Percentiles rank a stretch among this genome's conserved stretches.
phyloP scores from a whole-genome alignment of 2,888 invertebrate genomes.

The Pocota personata region DNA sequence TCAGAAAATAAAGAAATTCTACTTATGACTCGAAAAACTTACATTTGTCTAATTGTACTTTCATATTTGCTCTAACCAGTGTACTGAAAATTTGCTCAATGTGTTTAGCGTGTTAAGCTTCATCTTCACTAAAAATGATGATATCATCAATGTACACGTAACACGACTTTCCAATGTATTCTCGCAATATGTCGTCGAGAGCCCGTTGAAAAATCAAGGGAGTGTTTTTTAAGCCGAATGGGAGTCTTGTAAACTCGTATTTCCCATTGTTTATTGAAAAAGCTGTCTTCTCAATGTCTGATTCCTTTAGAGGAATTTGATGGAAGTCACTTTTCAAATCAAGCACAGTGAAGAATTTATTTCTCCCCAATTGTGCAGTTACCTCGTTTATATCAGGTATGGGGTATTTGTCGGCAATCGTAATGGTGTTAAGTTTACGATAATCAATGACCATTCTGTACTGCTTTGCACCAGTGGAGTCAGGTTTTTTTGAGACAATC shows the following conservation, averaged over 20 bases:
- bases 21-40: slow-evolving; percentile 16
- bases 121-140: slow-evolving; percentile 45
- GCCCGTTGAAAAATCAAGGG: slow-evolving; percentile 50
- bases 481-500: slow-evolving; percentile 38
- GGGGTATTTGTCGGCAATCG: slow-evolving; percentile 43
- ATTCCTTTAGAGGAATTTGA: slow-evolving; percentile 47
- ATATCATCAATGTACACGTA: slow-evolving; percentile 58
- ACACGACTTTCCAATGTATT: slow-evolving; percentile 36
- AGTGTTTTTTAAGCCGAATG: slow-evolving; percentile 49
- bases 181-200: slow-evolving; percentile 41
- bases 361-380: slow-evolving; percentile 1
- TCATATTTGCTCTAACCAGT: slow-evolving; percentile 9
- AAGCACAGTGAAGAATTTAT: slow-evolving; percentile 1
- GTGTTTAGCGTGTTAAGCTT: slow-evolving; percentile 44
- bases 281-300: slow-evolving; percentile 33
- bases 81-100: slow-evolving; percentile 45
- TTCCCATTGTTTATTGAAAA: slow-evolving; percentile 52
- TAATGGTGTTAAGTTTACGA: slow-evolving; percentile 46
- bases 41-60: slow-evolving; percentile 50
- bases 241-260: slow-evolving; percentile 40
- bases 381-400: slow-evolving; percentile 48
- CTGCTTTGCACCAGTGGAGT: slow-evolving; percentile 42
- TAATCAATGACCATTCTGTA: slow-evolving; percentile 52
- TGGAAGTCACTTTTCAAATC: slow-evolving; percentile 45
- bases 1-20: slow-evolving; percentile 18